Conservation (phyloP, 2,113 vertebrate genomes). For the Stictonetta naevosa region DNA sequence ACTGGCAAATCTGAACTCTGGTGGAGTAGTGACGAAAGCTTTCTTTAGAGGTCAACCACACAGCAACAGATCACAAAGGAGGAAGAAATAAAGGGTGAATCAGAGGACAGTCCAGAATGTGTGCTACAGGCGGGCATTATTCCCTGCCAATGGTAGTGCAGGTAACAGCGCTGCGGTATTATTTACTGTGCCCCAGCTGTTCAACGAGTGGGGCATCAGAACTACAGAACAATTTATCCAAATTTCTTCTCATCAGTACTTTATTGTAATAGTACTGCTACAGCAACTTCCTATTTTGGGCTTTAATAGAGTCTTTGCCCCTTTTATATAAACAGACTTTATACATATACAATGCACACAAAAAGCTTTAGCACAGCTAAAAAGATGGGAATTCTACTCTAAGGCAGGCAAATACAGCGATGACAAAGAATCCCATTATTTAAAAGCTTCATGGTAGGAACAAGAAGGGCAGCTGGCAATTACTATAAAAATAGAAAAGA, state of each 20-base stretch:
- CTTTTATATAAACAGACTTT: background rate
- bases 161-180: background rate
- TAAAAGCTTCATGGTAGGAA: background rate
- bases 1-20: background rate
- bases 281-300: background rate
- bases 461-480: background rate
- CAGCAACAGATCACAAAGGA: background rate
- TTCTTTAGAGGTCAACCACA: background rate
- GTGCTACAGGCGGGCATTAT: background rate
- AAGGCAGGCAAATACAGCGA: background rate
- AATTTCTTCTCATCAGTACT: background rate
- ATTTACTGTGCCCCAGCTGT: background rate
- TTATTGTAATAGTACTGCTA: background rate
- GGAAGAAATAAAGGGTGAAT: background rate
- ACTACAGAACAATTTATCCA: background rate
- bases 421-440: background rate
- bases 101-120: no score
- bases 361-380: background rate
- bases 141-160: no score
- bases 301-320: background rate
- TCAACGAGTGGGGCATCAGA: background rate
- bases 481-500: background rate
- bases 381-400: background rate
- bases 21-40: background rate
- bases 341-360: background rate